Evolutionary conservation across 2,113 vertebrate species (phyloP), one percentile per base, ranked within the genome.

Genomic region (Nipponia nippon): DNA sequence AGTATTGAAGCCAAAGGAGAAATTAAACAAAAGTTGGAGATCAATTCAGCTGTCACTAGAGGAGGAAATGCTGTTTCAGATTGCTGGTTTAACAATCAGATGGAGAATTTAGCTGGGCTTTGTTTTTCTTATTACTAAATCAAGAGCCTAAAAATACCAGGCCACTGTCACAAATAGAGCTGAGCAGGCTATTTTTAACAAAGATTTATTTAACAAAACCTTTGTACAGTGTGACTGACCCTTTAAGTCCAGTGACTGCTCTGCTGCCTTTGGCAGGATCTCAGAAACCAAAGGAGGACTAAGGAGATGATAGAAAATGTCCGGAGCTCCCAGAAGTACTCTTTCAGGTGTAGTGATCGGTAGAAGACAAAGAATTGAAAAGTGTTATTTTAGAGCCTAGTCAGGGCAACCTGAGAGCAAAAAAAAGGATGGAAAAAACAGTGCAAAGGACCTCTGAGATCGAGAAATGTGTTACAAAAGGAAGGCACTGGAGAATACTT

Each of bases 61-160:
- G 46, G 75, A 94, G 63, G 83, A 95, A 95, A 90, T 63, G 49
- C 16, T 89, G 61, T 83, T 94, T 94, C 66, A 82, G 66, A 62
- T 46, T 77, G 70, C 82, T 95, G 95, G 42, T 96, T 97, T 96
- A 95, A 87, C 56, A 95, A 94, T 95, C 93, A 95, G 70, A 87
- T 73, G 46, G 62, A 87, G 58, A 91, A 76, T 89, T 83, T 91
- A 90, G 55, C 58, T 82, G 47, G 80, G 32, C 20, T 89, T 96
- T 95, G 69, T 85, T 95, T 95, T 94, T 89, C 89, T 78, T 94
- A 34, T 89, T 97, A 82, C 72, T 95, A 88, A 90, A 77, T 85
- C 81, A 66, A 67, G 53, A 95, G n/a, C 18, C 91, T 96, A 96
- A 95, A 95, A 97, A 97, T 97, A 95, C 47, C 53, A 70, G 49